Base-by-base conservation (phyloP, 2,888 invertebrate genomes). In the Stenotaenia linearis region DNA sequence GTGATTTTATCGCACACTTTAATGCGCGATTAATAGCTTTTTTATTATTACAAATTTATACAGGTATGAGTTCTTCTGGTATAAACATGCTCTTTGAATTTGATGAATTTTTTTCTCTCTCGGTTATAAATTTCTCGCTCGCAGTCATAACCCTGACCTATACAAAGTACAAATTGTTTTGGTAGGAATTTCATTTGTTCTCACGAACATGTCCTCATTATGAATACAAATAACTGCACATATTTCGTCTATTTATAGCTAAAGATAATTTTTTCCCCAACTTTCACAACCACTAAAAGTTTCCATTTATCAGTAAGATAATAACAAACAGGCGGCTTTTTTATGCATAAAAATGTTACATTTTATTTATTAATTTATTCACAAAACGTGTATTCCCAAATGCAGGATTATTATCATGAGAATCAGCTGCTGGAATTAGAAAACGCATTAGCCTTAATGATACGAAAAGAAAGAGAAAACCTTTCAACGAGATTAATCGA, bases 141-240 rank as follows among this genome's bases (percentile, higher is more conserved):
- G 69, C 69, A 69, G 69, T 69, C 28, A 69, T 28, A 69, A 69
- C 69, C 69, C 23, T 69, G 69, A 69, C 69, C 69, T 69, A 69
- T 69, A 69, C 12, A 69, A 69, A 69, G 25, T 69, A 23, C 69
- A 69, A 69, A n/a, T 69, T 69, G 69, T 69, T 69, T 25, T n/a
- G 28, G 25, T 10, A 28, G 61, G 61, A 69, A 69, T 69, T 69
- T 69, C 69, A 69, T 69, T 69, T 69, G 69, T 69, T 69, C 69
- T 69, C 69, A 69, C 69, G 69, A 69, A 69, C 69, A 12, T 28
- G 69, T 69, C 69, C 69, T 69, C 69, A 69, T 69, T 69, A 69
- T 28, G 28, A 1, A 28, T 28, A 28, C 28, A 28, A 25, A 69
- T 28, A 69, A 69, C 12, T 28, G 23, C 69, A 28, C 69, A 69